These are phyloP conservation scores for Ibycter americanus DNA, from an alignment of 2,797 vertebrate genomes.

Conservation along the genomic window DNA sequence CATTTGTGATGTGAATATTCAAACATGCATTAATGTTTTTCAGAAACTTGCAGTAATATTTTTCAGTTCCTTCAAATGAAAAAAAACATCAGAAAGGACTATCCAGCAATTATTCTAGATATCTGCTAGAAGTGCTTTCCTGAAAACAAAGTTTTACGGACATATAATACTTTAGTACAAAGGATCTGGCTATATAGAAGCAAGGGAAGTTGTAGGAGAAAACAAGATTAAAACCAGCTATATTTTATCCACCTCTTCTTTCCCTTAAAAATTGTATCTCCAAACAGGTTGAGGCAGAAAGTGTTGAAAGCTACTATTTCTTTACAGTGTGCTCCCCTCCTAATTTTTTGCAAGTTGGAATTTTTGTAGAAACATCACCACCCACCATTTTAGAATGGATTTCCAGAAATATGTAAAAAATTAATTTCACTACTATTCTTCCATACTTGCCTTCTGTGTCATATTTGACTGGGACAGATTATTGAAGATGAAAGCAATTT, in stretches of 20 bases:
- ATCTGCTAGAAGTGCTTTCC: not conserved
- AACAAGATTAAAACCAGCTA: not conserved
- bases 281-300: not conserved
- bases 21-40: not conserved
- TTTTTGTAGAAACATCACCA: not conserved
- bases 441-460: slow-evolving; percentile 92
- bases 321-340: not conserved
- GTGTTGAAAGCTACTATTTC: not conserved
- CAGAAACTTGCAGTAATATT: not conserved
- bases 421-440: not conserved
- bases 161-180: not conserved
- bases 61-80: not conserved
- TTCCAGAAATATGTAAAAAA: not conserved
- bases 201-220: not conserved
- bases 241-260: not conserved
- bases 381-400: not conserved
- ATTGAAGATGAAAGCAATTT: slow-evolving; percentile 99
- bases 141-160: not conserved
- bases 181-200: not conserved
- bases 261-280: not conserved
- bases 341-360: not conserved
- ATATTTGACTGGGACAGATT: slow-evolving; percentile 99
- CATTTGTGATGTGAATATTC: not conserved
- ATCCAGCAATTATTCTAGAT: not conserved
- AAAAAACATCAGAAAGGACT: not conserved